Conservation (phyloP, 2,888 invertebrate species). For the Heteromurus nitidus region DNA sequence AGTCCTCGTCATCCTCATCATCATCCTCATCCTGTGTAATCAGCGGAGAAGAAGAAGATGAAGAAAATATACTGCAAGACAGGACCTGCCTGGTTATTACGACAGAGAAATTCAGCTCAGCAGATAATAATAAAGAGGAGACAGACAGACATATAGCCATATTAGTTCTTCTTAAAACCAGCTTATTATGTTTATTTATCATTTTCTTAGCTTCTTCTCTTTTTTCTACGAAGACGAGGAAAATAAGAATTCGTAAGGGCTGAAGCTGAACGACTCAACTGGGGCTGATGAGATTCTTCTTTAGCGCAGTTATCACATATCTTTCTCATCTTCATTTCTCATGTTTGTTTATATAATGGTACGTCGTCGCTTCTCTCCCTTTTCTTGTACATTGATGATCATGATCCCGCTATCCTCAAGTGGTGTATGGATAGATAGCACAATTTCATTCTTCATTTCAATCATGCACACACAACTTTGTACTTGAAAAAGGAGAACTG, state of each 20-base stretch:
- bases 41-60: conserved; percentile 33
- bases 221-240: conserved; percentile 10
- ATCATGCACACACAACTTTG: background rate
- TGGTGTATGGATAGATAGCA: conserved; percentile 7
- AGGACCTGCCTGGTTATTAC: conserved; percentile 27
- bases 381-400: background rate
- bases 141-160: conserved; percentile 31
- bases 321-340: conserved; percentile 20
- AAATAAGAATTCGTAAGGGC: background rate
- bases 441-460: conserved; percentile 19
- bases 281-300: conserved; percentile 58
- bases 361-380: conserved; percentile 37
- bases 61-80: conserved; percentile 31
- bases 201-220: conserved; percentile 47
- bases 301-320: conserved; percentile 49
- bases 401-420: conserved; percentile 9
- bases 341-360: conserved; percentile 49
- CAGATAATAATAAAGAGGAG: conserved; percentile 11
- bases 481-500: conserved; percentile 56
- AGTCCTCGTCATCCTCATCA: conserved; percentile 25
- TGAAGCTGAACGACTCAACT: conserved; percentile 41
- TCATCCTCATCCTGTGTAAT: conserved; percentile 18
- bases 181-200: conserved; percentile 61
- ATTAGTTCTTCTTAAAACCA: conserved; percentile 40
- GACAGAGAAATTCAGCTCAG: background rate